Evolutionary conservation across 2,888 invertebrate species (phyloP).

Genomic region (Scaptomyza flava): DNA sequence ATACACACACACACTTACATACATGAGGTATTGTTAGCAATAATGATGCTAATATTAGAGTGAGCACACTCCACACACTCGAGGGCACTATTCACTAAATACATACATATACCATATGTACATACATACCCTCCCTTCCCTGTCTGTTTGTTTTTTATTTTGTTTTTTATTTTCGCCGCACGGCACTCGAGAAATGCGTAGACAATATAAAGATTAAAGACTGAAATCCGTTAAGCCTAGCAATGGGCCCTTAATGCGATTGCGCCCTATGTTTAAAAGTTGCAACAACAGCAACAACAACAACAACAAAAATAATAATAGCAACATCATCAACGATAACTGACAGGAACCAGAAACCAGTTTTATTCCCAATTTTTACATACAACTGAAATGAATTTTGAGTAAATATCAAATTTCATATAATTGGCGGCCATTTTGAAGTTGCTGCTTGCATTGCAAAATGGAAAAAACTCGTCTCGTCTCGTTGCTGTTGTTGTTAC

Average conservation of each 20-base stretch:
- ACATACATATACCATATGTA: slow-evolving; percentile 9
- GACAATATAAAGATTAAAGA: slow-evolving; percentile 73
- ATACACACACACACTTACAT: slow-evolving; percentile 35
- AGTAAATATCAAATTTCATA: slow-evolving; percentile 72
- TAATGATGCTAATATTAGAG: slow-evolving; percentile 56
- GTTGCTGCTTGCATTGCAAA: slow-evolving; percentile 44
- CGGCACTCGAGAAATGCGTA: slow-evolving; percentile 58
- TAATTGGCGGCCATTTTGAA: slow-evolving; percentile 74
- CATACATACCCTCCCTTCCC: slow-evolving; percentile 25
- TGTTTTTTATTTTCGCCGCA: neutral
- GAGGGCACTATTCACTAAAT: slow-evolving; percentile 18
- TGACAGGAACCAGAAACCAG: slow-evolving; percentile 59
- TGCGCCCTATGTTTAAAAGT: slow-evolving; percentile 49
- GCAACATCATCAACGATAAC: slow-evolving; percentile 44
- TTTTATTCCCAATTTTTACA: slow-evolving; percentile 36
- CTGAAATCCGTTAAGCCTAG: slow-evolving; percentile 73
- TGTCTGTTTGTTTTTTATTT: neutral
- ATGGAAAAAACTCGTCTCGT: slow-evolving; percentile 38
- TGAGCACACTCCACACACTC: slow-evolving; percentile 53
- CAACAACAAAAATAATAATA: slow-evolving; percentile 1
- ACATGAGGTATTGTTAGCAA: slow-evolving; percentile 33
- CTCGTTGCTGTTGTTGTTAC: slow-evolving; percentile 21
- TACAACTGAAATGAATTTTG: slow-evolving; percentile 12
- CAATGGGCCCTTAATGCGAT: slow-evolving; percentile 68
- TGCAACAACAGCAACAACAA: slow-evolving; percentile 46